Percentiles rank a stretch among this genome's conserved stretches.
These are phyloP conservation scores for Festucalex cinctus DNA, from an alignment of 2,113 vertebrate species.

Conservation along the genomic window DNA sequence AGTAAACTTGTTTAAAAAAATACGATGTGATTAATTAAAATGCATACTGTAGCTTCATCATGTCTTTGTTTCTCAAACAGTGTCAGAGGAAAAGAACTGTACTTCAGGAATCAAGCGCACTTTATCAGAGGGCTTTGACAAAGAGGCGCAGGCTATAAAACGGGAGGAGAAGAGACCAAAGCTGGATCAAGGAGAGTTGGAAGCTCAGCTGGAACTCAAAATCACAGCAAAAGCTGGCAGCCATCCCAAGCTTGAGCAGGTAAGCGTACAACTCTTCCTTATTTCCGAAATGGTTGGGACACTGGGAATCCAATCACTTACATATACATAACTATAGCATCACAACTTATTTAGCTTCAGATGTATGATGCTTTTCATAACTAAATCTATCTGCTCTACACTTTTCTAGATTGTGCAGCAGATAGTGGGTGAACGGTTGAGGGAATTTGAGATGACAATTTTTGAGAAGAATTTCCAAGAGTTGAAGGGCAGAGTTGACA, in stretches of 20 bases:
- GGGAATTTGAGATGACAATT: conserved; percentile 77
- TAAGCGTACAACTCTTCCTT: conserved; percentile 43
- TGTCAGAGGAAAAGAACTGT: conserved; percentile 50
- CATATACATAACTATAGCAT: neutral
- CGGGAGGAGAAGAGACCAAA: conserved; percentile 71
- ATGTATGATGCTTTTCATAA: neutral
- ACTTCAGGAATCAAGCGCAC: conserved; percentile 67
- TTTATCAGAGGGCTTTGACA: conserved; percentile 60
- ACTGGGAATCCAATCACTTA: neutral
- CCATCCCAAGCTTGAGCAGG: conserved; percentile 89
- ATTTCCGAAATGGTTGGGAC: neutral
- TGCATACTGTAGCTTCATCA: neutral
- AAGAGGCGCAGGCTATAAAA: conserved; percentile 41
- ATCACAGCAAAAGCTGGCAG: conserved; percentile 83
- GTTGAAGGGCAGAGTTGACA: conserved; percentile 87
- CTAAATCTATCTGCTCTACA: neutral
- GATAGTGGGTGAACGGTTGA: conserved; percentile 85
- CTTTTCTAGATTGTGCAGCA: conserved; percentile 83
- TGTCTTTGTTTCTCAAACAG: conserved; percentile 14
- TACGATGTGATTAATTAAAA: neutral
- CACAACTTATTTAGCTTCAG: neutral
- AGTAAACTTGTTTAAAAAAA: neutral
- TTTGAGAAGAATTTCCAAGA: conserved; percentile 88
- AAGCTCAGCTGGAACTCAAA: conserved; percentile 92
- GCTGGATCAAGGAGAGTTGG: conserved; percentile 70